Conservation (phyloP, 2,888 invertebrate genomes). For the Rotaria socialis region DNA sequence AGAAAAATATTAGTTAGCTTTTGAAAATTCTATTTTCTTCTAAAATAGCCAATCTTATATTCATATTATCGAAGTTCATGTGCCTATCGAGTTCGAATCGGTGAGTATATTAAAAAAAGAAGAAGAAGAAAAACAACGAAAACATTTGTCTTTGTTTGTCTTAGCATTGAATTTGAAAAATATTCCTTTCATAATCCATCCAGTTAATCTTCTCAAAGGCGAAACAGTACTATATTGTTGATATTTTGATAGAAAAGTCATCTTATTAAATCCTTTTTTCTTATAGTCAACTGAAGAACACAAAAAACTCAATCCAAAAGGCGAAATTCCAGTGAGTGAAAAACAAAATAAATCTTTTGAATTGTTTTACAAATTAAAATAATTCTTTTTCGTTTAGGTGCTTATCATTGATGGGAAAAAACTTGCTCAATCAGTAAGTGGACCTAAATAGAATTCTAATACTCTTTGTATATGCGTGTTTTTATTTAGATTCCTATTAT, state of each 20-base stretch:
- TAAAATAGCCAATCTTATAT: background rate
- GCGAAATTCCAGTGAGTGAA: slow-evolving; percentile 11
- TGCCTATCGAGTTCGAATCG: slow-evolving; percentile 18
- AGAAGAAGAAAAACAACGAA: background rate
- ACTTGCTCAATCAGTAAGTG: background rate
- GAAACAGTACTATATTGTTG: background rate
- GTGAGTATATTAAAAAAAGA: background rate
- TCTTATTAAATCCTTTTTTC: background rate
- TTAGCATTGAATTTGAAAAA: slow-evolving; percentile 11
- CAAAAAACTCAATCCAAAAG: slow-evolving; percentile 2
- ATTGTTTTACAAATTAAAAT: background rate
- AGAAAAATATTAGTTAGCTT: background rate
- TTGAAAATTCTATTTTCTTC: background rate
- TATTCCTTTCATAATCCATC: background rate
- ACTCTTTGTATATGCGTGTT: background rate
- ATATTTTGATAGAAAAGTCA: background rate
- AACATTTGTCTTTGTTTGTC: background rate
- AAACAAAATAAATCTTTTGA: background rate
- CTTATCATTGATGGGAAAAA: background rate
- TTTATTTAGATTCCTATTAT: background rate
- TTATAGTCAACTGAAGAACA: background rate
- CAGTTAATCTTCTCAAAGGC: background rate
- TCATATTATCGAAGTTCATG: slow-evolving; percentile 21
- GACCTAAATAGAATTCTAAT: background rate
- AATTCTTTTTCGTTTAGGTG: background rate